These are phyloP conservation scores for Microcaecilia unicolor DNA, from an alignment of 2,797 vertebrate genomes.

Conservation along the genomic window DNA sequence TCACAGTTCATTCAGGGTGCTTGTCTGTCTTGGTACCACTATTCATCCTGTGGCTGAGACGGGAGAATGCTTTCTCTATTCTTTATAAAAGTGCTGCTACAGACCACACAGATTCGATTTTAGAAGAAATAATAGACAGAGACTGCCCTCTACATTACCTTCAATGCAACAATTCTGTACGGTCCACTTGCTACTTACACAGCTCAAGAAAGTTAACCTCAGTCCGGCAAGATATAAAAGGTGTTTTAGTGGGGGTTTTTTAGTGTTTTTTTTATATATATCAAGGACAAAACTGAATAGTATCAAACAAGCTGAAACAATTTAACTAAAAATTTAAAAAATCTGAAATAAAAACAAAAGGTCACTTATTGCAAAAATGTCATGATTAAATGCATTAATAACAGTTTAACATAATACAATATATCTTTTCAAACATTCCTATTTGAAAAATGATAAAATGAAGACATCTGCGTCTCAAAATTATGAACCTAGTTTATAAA, in stretches of 20 bases:
- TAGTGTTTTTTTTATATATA: too few species aligned
- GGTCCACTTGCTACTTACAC: conserved; percentile 7
- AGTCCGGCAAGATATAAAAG: not conserved
- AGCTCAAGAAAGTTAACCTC: conserved; percentile 5
- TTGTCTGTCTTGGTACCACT: conserved; percentile 15
- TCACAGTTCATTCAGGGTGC: conserved; percentile 10
- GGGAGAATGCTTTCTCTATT: conserved; percentile 16
- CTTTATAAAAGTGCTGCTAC: conserved; percentile 12
- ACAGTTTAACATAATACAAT: too few species aligned
- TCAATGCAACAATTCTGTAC: conserved; percentile 12
- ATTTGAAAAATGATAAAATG: too few species aligned
- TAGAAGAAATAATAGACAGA: conserved; percentile 21
- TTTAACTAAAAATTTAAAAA: too few species aligned
- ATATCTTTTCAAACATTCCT: too few species aligned
- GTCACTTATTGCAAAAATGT: too few species aligned
- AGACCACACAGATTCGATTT: conserved; percentile 13
- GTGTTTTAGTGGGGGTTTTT: not conserved
- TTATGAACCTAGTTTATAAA: too few species aligned
- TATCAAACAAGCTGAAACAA: too few species aligned
- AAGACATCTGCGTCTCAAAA: too few species aligned
- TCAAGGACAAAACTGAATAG: not conserved
- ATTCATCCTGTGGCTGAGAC: conserved; percentile 5
- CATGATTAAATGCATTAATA: too few species aligned
- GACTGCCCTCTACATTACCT: conserved; percentile 16
- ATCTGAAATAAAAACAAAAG: too few species aligned